A percentile compares a stretch with the other conserved stretches of the same genome.
phyloP scores from a whole-genome alignment of 2,113 vertebrate species.

The Sylvilagus bachmani region DNA sequence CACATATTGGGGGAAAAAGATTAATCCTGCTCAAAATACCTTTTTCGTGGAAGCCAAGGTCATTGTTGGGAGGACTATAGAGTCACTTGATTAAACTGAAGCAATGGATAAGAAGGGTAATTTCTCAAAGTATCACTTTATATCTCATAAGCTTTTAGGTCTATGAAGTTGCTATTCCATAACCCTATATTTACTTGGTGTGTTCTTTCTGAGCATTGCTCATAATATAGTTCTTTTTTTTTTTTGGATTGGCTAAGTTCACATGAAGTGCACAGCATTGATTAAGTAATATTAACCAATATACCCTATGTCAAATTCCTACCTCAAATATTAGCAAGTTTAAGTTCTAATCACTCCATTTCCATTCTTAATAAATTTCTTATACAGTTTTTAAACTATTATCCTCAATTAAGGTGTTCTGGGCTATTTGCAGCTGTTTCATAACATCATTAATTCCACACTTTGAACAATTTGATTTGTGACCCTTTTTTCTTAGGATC shows the following conservation, averaged over 20 bases:
- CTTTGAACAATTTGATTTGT: constrained; percentile 18
- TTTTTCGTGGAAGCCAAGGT: neutral
- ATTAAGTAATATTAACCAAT: neutral
- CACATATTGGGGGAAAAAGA: neutral
- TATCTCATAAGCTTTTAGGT: neutral
- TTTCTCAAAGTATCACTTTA: neutral
- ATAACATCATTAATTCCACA: neutral
- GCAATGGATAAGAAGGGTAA: neutral
- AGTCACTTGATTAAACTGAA: constrained; percentile 24
- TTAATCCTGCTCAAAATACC: neutral
- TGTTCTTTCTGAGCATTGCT: neutral
- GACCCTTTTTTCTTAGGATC: neutral
- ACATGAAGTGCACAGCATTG: neutral
- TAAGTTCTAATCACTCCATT: neutral
- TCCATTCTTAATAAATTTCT: neutral
- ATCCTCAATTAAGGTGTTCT: neutral
- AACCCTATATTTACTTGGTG: neutral
- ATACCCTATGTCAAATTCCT: neutral
- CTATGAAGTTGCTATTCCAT: neutral
- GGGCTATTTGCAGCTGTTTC: neutral
- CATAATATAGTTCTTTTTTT: neutral
- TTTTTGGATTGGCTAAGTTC: neutral
- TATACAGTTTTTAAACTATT: neutral
- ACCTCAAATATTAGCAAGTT: neutral
- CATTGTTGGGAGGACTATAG: neutral